A percentile compares a stretch with the other conserved stretches of the same genome.
Evolutionary conservation across 2,888 invertebrate species (phyloP).

Genomic region (Sclerodermus sp.): DNA sequence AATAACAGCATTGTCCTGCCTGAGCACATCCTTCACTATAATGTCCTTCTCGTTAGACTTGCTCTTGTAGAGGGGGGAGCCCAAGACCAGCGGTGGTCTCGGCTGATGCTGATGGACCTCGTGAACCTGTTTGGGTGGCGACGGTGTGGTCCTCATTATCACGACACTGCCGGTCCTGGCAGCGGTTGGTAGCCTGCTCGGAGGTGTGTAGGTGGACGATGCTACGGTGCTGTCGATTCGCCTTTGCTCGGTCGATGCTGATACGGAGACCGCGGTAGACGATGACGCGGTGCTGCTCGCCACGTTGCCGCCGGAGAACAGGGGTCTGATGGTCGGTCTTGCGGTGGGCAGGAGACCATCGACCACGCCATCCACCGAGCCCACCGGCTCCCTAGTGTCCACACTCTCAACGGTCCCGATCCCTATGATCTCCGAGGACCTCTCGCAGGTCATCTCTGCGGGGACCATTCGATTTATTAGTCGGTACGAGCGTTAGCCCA

Average conservation of each 20-base stretch:
- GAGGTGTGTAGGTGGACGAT: slow-evolving; percentile 25
- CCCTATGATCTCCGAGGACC: slow-evolving; percentile 59
- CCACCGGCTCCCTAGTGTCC: slow-evolving; percentile 49
- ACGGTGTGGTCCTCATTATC: slow-evolving; percentile 46
- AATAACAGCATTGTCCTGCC: slow-evolving; percentile 84
- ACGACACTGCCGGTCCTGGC: slow-evolving; percentile 49
- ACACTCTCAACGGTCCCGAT: slow-evolving; percentile 64
- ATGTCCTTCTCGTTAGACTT: slow-evolving; percentile 77
- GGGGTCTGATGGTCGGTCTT: slow-evolving; percentile 36
- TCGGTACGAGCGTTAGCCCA: too few relatives aligned
- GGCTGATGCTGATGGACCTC: slow-evolving; percentile 58
- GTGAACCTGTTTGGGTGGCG: slow-evolving; percentile 31
- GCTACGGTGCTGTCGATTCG: slow-evolving; percentile 46
- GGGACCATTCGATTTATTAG: too few relatives aligned
- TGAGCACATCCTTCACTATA: slow-evolving; percentile 81
- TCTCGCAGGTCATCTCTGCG: slow-evolving; percentile 55
- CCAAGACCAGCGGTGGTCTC: slow-evolving; percentile 73
- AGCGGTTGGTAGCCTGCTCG: slow-evolving; percentile 37
- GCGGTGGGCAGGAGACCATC: slow-evolving; percentile 52
- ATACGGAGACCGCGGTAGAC: slow-evolving; percentile 29
- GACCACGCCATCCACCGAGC: slow-evolving; percentile 49
- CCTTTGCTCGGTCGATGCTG: slow-evolving; percentile 22
- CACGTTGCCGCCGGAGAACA: slow-evolving; percentile 26
- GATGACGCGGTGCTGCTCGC: slow-evolving; percentile 30
- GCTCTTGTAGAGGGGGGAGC: slow-evolving; percentile 65